Conservation (phyloP, 2,113 vertebrate genomes). For the Gambusia holbrooki region DNA sequence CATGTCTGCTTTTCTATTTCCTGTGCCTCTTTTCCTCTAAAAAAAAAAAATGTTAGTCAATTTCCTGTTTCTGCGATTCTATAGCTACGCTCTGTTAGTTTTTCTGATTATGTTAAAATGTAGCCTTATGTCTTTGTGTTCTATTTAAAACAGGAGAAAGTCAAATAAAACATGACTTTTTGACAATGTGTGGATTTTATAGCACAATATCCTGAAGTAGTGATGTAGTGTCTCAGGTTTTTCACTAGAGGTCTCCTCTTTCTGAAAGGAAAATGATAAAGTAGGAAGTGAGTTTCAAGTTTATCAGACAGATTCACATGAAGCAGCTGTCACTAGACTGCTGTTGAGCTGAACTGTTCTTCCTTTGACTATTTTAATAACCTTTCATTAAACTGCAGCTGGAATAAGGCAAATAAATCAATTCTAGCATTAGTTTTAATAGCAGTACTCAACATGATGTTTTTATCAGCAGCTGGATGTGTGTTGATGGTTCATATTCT, state of each 20-base stretch:
- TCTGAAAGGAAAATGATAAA: background rate
- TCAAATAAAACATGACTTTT: too few relatives aligned
- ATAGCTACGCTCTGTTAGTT: too few relatives aligned
- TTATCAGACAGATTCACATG: background rate
- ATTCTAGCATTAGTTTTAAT: background rate
- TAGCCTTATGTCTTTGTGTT: too few relatives aligned
- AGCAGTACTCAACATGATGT: background rate
- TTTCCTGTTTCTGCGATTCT: too few relatives aligned
- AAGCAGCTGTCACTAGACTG: background rate
- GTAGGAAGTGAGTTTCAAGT: background rate
- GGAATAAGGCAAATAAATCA: background rate
- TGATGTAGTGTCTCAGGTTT: background rate
- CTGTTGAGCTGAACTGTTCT: background rate
- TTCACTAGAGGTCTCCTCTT: background rate
- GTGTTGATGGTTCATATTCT: conserved; percentile 14
- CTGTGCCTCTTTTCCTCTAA: too few relatives aligned
- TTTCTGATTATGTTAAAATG: too few relatives aligned
- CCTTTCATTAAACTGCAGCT: background rate
- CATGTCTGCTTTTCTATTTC: too few relatives aligned
- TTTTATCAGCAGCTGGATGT: background rate
- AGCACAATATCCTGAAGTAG: too few relatives aligned
- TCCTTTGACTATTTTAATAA: background rate
- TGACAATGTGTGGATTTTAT: background rate
- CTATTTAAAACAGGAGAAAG: too few relatives aligned
- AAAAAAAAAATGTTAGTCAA: too few relatives aligned